phyloP scores from a whole-genome alignment of 2,888 invertebrate genomes.

The Druceiella hillmani region DNA sequence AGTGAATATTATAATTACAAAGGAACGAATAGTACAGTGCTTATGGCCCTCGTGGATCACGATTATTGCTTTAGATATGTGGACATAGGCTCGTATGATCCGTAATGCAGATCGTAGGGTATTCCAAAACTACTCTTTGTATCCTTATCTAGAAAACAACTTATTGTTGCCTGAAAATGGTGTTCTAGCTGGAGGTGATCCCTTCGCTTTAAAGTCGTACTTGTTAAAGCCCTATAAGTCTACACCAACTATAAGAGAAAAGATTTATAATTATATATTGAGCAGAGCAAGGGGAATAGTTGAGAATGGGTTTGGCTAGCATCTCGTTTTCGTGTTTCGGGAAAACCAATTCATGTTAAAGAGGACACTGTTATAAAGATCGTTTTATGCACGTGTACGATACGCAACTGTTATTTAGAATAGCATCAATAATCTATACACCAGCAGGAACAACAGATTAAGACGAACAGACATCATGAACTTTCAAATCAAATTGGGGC shows the following conservation, averaged over 20 bases:
- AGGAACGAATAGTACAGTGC: slow-evolving; percentile 26
- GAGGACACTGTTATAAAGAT: slow-evolving; percentile 16
- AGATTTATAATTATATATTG: slow-evolving; percentile 12
- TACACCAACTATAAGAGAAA: slow-evolving; percentile 9
- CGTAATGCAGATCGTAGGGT: slow-evolving; percentile 11
- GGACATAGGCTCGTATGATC: not conserved
- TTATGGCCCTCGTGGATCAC: slow-evolving; percentile 28
- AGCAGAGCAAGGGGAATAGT: slow-evolving; percentile 15
- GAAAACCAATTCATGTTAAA: slow-evolving; percentile 17
- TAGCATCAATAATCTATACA: slow-evolving; percentile 10
- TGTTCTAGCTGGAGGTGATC: slow-evolving; percentile 14
- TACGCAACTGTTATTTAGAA: slow-evolving; percentile 16
- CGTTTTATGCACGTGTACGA: slow-evolving; percentile 12
- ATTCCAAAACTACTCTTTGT: slow-evolving; percentile 12
- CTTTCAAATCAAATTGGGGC: slow-evolving; percentile 15
- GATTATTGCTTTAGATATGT: too few relatives aligned
- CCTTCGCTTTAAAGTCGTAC: slow-evolving; percentile 13
- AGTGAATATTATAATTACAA: slow-evolving; percentile 27
- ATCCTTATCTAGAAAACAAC: slow-evolving; percentile 11
- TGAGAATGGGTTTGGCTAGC: slow-evolving; percentile 7
- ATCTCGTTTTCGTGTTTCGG: slow-evolving; percentile 10
- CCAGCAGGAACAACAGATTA: slow-evolving; percentile 10
- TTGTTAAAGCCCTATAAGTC: slow-evolving; percentile 11
- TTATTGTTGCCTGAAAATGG: slow-evolving; percentile 11
- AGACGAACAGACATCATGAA: slow-evolving; percentile 16